Conservation (phyloP, 92 coral and sea anemone genomes). For the Meandrina meandrites region DNA sequence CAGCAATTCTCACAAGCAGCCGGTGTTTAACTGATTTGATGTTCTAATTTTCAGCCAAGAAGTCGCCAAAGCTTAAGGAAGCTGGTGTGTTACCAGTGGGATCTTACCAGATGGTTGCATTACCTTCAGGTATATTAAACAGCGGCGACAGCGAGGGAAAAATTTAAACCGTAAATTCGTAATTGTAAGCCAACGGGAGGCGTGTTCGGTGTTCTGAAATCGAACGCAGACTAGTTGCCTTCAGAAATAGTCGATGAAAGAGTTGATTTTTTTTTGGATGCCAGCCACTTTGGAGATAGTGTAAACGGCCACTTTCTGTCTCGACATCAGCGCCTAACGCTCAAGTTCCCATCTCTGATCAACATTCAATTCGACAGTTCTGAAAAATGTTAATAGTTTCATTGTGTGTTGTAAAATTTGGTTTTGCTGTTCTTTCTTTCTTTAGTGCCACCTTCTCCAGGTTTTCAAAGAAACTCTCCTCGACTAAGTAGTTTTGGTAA, state of each 20-base stretch:
- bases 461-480: slow-evolving; percentile 61
- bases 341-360: neutral
- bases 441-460: slow-evolving; percentile 29
- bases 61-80: slow-evolving; percentile 62
- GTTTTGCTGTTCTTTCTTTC: neutral
- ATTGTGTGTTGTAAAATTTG: neutral
- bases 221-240: neutral
- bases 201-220: neutral
- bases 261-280: no score
- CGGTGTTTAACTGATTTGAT: neutral
- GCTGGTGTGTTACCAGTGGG: slow-evolving; percentile 67
- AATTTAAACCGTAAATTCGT: neutral
- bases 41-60: slow-evolving; percentile 42
- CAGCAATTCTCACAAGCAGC: neutral
- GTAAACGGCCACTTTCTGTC: neutral
- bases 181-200: neutral
- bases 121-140: slow-evolving; percentile 67
- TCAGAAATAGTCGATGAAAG: neutral
- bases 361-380: no score
- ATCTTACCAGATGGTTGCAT: slow-evolving; percentile 73
- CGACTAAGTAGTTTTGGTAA: slow-evolving; percentile 90
- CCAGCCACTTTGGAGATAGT: no score
- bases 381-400: no score
- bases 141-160: neutral
- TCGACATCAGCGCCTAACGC: neutral